Evolutionary conservation across 2,797 vertebrate species (phyloP).

Genomic region (Vespertilio murinus): DNA sequence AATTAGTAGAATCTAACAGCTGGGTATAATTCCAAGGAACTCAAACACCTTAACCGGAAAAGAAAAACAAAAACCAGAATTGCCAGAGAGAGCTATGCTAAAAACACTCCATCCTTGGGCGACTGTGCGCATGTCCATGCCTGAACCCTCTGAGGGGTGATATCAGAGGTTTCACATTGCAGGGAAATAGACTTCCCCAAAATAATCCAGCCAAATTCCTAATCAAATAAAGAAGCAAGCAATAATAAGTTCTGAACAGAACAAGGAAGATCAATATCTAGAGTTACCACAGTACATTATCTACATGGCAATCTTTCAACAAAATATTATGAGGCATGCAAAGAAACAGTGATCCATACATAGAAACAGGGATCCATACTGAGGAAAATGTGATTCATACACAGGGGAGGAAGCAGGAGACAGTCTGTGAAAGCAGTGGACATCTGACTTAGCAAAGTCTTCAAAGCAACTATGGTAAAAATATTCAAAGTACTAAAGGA

Average conservation of each 20-base stretch:
- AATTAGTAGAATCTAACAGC: neutral
- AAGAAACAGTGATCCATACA: neutral
- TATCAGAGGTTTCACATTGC: neutral
- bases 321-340: neutral
- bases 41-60: neutral
- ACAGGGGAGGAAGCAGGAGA: neutral
- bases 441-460: neutral
- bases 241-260: neutral
- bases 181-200: neutral
- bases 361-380: neutral
- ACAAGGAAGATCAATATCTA: neutral
- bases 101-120: neutral
- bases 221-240: neutral
- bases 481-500: neutral
- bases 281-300: neutral
- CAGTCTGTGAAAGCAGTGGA: neutral
- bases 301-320: neutral
- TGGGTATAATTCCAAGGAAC: neutral
- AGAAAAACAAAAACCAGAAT: neutral
- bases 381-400: neutral
- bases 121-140: neutral
- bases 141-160: neutral
- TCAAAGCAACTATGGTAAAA: neutral
- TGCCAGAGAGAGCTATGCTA: neutral
- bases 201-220: neutral